Evolutionary conservation across 2,888 invertebrate genomes (phyloP), one percentile per base, ranked within the genome.

Genomic region (Alsophila aescularia): DNA sequence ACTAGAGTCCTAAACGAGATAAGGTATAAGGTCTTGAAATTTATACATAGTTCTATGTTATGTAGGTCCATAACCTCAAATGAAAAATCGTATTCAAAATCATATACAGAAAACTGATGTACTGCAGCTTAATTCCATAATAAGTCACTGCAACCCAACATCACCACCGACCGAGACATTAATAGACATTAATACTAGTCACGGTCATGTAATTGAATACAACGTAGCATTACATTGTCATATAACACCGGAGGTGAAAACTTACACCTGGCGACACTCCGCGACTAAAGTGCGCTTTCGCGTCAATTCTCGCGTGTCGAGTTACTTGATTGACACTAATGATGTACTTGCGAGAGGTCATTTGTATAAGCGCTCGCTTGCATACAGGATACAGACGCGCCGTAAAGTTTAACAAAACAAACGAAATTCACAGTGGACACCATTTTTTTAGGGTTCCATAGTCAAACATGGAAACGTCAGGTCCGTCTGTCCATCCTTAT

Each of bases 311-410:
- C 48, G 48, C 31, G 32, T 37, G 67, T 60, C 69, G 59, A 62
- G 60, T 50, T 12, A 13, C 57, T 40, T 65, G 72, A 70, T 62
- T 75, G 77, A 75, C 73, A 58, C 57, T 75, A 73, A 75, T 83
- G 83, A 85, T 81, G 80, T 81, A 73, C n/a, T n/a, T 77, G 70
- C 73, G 67, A 65, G 60, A 72, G 70, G 70, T 77, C 80, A 82
- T 81, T 80, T 81, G 79, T 77, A 78, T 79, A 79, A 78, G 74
- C 76, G 69, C 72, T 62, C 63, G 69, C 72, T 68, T 74, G 77
- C 76, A 77, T 70, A 67, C 67, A 63, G 64, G 66, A 66, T 65
- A 67, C 40, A 54, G 58, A 60, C 56, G 56, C 31, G 34, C 40
- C 58, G 14, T n/a, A n/a, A n/a, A 57, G 52, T 40, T 50, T 24